Conservation (phyloP, 2,797 vertebrate genomes). For the Tiaroga cobitis region DNA sequence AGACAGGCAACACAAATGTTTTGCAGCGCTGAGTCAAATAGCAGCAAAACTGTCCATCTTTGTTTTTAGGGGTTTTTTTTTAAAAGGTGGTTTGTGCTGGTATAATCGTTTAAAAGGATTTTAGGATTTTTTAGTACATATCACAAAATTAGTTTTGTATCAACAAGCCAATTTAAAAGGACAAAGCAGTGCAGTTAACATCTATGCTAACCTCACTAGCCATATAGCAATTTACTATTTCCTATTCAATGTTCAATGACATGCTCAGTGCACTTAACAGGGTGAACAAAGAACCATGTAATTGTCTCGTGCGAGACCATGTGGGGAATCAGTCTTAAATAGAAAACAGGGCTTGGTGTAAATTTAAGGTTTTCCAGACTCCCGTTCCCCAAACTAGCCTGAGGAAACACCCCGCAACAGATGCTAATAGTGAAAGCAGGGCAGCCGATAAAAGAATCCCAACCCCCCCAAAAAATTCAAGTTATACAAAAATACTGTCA, state of each 20-base stretch:
- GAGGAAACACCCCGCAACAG: conserved; percentile 36
- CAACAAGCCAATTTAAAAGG: neutral
- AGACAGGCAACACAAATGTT: conserved; percentile 45
- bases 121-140: neutral
- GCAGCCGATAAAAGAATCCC: neutral
- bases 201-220: neutral
- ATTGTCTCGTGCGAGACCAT: conserved; percentile 47
- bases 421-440: neutral
- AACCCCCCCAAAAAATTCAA: neutral
- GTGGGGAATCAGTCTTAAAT: conserved; percentile 52
- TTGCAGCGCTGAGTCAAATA: conserved; percentile 37
- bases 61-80: neutral
- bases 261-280: conserved; percentile 51
- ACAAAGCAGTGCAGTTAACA: neutral
- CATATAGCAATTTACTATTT: conserved; percentile 44
- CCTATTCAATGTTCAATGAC: conserved; percentile 37
- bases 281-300: conserved; percentile 54
- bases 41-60: conserved; percentile 7
- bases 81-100: neutral
- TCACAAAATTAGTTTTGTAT: neutral
- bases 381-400: neutral
- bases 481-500: neutral
- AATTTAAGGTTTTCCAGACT: conserved; percentile 45
- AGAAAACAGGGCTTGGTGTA: conserved; percentile 39
- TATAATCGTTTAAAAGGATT: neutral